Conservation (phyloP, 2,113 vertebrate species). For the Chascanopsetta lugubris region DNA sequence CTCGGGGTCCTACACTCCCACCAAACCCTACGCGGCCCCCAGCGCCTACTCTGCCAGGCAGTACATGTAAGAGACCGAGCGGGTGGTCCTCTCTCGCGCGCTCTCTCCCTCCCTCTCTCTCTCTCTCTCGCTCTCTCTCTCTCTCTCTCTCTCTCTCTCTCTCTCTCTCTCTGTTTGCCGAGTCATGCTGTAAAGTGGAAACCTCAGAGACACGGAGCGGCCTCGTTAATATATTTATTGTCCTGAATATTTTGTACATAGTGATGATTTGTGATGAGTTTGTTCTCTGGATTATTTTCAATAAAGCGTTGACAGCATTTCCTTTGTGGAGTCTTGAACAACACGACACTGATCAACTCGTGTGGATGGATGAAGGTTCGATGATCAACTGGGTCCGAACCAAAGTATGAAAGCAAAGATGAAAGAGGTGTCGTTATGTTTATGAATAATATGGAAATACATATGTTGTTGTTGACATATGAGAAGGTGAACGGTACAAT, state of each 20-base stretch:
- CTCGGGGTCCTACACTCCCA: conserved; percentile 53
- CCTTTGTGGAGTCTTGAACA: neutral
- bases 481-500: no score
- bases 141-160: neutral
- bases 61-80: conserved; percentile 49
- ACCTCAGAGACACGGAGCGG: neutral
- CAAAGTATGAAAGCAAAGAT: neutral
- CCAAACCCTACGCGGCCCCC: conserved; percentile 66
- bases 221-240: conserved; percentile 41
- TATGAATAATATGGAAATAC: no score
- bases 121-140: neutral
- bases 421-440: neutral
- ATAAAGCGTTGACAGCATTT: neutral
- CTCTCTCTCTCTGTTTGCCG: neutral
- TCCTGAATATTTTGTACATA: conserved; percentile 31
- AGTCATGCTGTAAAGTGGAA: neutral
- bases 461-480: no score
- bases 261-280: conserved; percentile 18
- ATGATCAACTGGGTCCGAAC: neutral
- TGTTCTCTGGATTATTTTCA: conserved; percentile 8
- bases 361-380: neutral
- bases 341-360: neutral
- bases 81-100: no score
- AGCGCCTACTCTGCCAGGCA: conserved; percentile 51
- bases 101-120: neutral